Percentiles rank a stretch among this genome's conserved stretches.
Conservation (phyloP, 2,113 vertebrate genomes). For the Melanerpes aurifrons region DNA sequence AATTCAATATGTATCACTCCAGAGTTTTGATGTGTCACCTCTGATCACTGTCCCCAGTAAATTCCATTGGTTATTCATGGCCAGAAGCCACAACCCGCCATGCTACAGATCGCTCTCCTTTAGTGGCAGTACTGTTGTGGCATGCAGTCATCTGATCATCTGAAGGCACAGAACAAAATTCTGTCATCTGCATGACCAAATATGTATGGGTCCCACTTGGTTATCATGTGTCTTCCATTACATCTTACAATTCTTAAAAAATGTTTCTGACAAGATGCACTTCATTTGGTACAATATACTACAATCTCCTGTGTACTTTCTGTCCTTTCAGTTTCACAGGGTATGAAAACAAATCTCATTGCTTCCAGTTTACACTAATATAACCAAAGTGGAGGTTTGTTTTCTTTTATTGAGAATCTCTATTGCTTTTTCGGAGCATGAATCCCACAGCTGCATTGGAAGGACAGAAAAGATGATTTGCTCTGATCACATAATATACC, state of each 20-base stretch:
- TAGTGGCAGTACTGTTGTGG: not conserved
- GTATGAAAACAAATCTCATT: not conserved
- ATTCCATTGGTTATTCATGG: not conserved
- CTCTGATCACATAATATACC: not conserved
- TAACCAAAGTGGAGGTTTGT: not conserved
- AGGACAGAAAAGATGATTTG: not conserved
- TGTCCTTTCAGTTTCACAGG: not conserved
- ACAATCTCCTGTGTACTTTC: not conserved
- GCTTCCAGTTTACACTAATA: not conserved
- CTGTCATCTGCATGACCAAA: not conserved
- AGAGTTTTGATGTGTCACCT: fast-evolving
- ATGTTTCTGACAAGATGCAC: not conserved
- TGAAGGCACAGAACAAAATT: not conserved
- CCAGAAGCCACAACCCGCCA: not conserved
- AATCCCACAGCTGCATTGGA: not conserved
- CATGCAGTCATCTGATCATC: not conserved
- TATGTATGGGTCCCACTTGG: not conserved
- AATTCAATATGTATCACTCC: not conserved
- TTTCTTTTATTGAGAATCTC: not conserved
- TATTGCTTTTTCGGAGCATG: not conserved
- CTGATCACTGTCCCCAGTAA: not conserved
- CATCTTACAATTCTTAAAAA: not conserved
- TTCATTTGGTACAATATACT: not conserved
- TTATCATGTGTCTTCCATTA: not conserved
- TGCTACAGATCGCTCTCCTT: not conserved